These are phyloP conservation scores for Maniola jurtina DNA, from an alignment of 1,140 invertebrate genomes.

Conservation along the genomic window DNA sequence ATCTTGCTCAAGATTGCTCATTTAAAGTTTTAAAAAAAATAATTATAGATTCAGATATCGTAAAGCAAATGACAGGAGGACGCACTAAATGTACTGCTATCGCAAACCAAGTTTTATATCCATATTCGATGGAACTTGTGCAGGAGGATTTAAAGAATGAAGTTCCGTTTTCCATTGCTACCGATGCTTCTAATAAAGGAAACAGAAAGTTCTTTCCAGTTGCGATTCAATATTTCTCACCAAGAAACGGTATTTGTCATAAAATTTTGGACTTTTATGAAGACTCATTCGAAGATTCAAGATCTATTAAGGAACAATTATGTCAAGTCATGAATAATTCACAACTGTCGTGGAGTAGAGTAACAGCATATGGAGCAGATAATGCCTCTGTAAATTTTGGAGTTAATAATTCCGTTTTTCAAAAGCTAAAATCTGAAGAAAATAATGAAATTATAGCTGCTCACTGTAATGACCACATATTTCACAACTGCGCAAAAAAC, in stretches of 20 bases:
- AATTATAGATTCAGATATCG: no score
- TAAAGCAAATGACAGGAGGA: no score
- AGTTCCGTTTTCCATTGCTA: no score
- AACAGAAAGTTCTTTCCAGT: no score
- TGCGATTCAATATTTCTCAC: constrained; percentile 18
- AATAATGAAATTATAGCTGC: constrained; percentile 20
- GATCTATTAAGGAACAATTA: constrained; percentile 21
- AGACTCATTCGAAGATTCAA: constrained; percentile 17
- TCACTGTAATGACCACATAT: constrained; percentile 23
- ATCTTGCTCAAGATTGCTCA: no score
- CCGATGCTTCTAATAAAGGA: no score
- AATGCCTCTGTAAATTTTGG: constrained; percentile 23
- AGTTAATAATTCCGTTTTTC: constrained; percentile 26
- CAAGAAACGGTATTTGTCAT: constrained; percentile 8
- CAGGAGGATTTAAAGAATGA: no score
- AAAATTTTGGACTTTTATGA: constrained; percentile 22
- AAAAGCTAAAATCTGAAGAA: constrained; percentile 24
- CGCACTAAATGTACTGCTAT: no score
- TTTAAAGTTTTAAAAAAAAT: no score
- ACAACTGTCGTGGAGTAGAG: constrained; percentile 12
- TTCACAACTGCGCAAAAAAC: constrained; percentile 25
- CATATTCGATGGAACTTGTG: no score
- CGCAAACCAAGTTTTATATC: no score
- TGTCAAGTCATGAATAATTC: constrained; percentile 17
- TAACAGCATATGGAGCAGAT: constrained; percentile 23